Evolutionary conservation across 2,113 vertebrate genomes (phyloP).

Genomic region (Cochlearius cochlearius): DNA sequence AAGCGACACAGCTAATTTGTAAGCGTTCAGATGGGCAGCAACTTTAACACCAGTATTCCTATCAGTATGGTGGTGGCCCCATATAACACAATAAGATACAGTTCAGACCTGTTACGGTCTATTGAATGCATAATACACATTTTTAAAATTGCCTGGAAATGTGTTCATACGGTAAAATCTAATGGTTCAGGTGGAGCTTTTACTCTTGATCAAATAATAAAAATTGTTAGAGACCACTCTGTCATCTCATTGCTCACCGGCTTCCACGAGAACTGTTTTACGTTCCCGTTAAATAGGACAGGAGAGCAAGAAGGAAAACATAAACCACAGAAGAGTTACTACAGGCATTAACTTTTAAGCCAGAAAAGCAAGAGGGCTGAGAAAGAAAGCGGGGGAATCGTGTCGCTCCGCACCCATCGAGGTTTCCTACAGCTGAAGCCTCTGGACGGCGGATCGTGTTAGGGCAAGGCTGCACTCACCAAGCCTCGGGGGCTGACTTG

Average conservation of each 20-base stretch:
- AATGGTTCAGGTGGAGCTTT: constrained; percentile 69
- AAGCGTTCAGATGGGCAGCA: background rate
- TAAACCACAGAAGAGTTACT: constrained; percentile 40
- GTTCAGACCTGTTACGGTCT: constrained; percentile 63
- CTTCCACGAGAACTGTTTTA: constrained; percentile 57
- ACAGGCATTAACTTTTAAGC: constrained; percentile 9
- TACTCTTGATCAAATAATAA: constrained; percentile 76
- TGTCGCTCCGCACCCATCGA: background rate
- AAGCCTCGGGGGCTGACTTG: background rate
- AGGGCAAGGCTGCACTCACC: background rate
- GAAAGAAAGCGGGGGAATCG: background rate
- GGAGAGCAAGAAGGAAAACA: constrained; percentile 44
- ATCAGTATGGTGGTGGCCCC: background rate
- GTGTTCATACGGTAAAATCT: constrained; percentile 69
- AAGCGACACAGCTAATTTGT: constrained; percentile 29
- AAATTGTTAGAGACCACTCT: constrained; percentile 74
- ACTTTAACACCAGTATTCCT: constrained; percentile 47
- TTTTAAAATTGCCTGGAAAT: constrained; percentile 73
- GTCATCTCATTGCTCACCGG: constrained; percentile 61
- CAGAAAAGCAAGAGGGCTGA: background rate
- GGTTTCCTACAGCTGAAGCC: background rate
- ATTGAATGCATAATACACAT: constrained; percentile 64
- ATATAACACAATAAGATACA: constrained; percentile 52
- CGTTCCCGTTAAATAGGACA: constrained; percentile 46
- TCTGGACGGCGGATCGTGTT: fast-evolving